Percentiles rank a stretch among this genome's conserved stretches.
These are phyloP conservation scores for Aspidiotus destructor DNA, from an alignment of 2,888 invertebrate species.

Conservation along the genomic window DNA sequence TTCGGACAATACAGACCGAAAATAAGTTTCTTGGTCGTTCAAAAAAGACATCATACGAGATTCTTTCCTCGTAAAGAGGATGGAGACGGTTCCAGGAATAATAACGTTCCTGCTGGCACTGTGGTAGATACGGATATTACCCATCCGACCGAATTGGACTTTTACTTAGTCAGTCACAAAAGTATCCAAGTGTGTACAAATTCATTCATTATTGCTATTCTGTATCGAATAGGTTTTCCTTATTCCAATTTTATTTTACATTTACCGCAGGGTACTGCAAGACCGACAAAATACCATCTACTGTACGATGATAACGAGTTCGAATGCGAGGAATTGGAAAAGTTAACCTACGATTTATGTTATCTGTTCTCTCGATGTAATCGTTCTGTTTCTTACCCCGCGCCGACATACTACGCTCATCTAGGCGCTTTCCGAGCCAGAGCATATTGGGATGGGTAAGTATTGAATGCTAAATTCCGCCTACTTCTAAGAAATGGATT, in stretches of 20 bases:
- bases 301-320: constrained; percentile 68
- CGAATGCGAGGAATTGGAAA: constrained; percentile 63
- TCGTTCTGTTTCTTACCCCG: constrained; percentile 73
- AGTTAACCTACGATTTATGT: constrained; percentile 70
- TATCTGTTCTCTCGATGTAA: constrained; percentile 77
- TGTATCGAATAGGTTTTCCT: not conserved
- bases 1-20: constrained; percentile 57
- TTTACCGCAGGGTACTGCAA: constrained; percentile 62
- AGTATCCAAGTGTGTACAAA: constrained; percentile 42
- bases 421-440: constrained; percentile 66
- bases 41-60: constrained; percentile 92
- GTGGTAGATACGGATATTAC: constrained; percentile 76
- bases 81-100: constrained; percentile 38
- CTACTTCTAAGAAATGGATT: too few species aligned
- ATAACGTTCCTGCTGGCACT: constrained; percentile 76
- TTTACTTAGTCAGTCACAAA: constrained; percentile 66
- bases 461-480: not conserved
- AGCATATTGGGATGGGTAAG: constrained; percentile 42
- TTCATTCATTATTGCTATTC: not conserved
- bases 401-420: constrained; percentile 80
- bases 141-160: constrained; percentile 77
- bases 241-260: not conserved
- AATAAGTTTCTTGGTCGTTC: constrained; percentile 85
- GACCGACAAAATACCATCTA: constrained; percentile 76
- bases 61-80: constrained; percentile 46